Evolutionary conservation across 1,140 invertebrate species (phyloP), one percentile per base, ranked within the genome.

Genomic region (Macrostomum lignano): DNA sequence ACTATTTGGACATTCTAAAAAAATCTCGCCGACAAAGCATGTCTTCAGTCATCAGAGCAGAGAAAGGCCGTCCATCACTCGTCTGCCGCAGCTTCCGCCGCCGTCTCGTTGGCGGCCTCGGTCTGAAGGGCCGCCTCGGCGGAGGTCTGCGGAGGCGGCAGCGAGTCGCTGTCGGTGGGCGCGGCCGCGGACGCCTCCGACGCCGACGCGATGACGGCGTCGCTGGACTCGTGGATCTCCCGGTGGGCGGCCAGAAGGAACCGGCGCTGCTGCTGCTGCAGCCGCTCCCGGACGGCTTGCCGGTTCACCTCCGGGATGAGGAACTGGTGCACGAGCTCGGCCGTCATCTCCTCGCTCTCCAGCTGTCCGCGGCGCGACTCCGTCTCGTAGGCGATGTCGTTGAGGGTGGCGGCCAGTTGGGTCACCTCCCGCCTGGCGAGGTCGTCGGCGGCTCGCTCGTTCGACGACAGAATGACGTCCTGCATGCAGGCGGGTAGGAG

Each of bases 311-410:
- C 65, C 2, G 67, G 66, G 33, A 70, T 47, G 11, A 69, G 48
- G 43, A 68, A 69, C 37, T 64, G 62, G 36, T 67, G 62, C 29
- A 70, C 59, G 36, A 70, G 47, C 40, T 67, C 63, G 7, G 65
- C 56, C 10, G 67, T 55, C 40, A 67, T 53, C 49, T 68, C 65
- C 44, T 68, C 61, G 38, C 62, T 59, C 38, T 61, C 55, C 2
- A 65, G 40, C 21, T 60, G 45, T 10, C 47, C 49, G 2, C 51
- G 45, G 9, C 19, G 26, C 14, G 14, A 13, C 24, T 32, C 31
- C n/a, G 5, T 17, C 13, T 15, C 44, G 47, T 62, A 46, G 31
- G 58, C 49, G 42, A 62, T 51, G 45, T 64, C 41, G 42, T 72
- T 67, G 23, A 71, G 60, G 43, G 62, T 60, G n/a, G 56, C 50